phyloP scores from a whole-genome alignment of 1,140 invertebrate species.

The Macrostomum lignano region DNA sequence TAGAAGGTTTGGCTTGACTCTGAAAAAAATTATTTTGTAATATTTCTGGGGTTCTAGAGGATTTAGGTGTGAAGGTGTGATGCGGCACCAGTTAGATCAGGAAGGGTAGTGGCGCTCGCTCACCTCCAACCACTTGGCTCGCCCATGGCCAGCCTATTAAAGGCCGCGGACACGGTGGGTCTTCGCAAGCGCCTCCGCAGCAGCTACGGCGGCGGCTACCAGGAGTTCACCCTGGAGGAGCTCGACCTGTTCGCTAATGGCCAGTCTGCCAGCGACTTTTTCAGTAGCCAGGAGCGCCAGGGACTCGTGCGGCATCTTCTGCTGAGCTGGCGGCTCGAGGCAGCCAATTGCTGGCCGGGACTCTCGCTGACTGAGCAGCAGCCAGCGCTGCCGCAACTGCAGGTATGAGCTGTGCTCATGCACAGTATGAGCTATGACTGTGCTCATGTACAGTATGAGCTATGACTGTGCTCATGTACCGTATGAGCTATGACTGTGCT shows the following conservation, averaged over 20 bases:
- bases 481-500: no score
- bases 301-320: slow-evolving; percentile 28
- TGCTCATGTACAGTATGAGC: no score
- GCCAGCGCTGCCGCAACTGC: no score
- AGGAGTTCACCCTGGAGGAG: slow-evolving; percentile 62
- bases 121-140: not conserved
- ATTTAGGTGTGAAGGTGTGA: not conserved
- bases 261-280: slow-evolving; percentile 39
- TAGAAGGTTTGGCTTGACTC: slow-evolving; percentile 20
- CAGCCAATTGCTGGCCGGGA: no score
- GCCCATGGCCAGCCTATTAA: slow-evolving; percentile 45
- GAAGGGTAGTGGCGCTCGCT: not conserved
- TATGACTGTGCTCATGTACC: no score
- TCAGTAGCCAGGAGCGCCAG: slow-evolving; percentile 42
- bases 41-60: not conserved
- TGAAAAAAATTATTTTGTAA: slow-evolving; percentile 1
- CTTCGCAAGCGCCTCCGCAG: slow-evolving; percentile 48
- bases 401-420: no score
- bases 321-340: no score
- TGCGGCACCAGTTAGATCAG: not conserved
- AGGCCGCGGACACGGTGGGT: slow-evolving; percentile 60
- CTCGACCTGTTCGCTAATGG: slow-evolving; percentile 49
- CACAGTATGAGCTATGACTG: no score
- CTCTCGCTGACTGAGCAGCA: no score
- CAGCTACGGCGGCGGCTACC: slow-evolving; percentile 56